Base-by-base conservation (phyloP, 2,888 invertebrate species). In the Euproctis similis region DNA sequence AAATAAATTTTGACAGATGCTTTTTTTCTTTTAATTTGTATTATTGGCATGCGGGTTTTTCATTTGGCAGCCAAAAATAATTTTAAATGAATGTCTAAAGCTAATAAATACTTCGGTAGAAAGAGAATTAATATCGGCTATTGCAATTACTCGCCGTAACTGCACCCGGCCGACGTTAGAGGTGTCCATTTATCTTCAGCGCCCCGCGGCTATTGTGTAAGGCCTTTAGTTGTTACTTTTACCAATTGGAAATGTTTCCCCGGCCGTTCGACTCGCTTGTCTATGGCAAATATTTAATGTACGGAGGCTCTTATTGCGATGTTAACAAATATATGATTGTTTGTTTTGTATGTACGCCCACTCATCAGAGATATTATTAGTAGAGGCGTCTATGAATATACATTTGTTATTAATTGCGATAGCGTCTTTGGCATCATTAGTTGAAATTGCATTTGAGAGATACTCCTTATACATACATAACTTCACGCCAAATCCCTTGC, bases 271-370 rank as follows among this genome's bases (percentile, higher is more conserved):
- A 46, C 43, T 36, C 52, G 46, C 49, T 59, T 53, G 61, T 56
- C 53, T 44, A 50, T 39, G 46, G 61, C 66, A 71, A 80, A 80
- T 77, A 76, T 78, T 78, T 73, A 63, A 66, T 63, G 59, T 61
- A 49, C 48, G 56, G 62, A 59, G 62, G 62, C 71, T 69, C 63
- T 76, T 76, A 76, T 73, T 76, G 69, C 73, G 58, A 50, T 67
- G 70, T 67, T 69, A 65, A 66, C 69, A 74, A 75, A 75, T 55
- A 74, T 44, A 45, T 31, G 39, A 38, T 38, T 54, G 57, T 52
- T 59, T 47, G 51, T 53, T 51, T 46, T 46, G 36, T 42, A 39
- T 42, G 23, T 51, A 59, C 55, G 53, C 58, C 57, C 39, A 40
- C 30, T 47, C 46, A 45, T 44, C 40, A 34, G 36, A 24, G 27